A percentile compares a stretch with the other conserved stretches of the same genome.
phyloP scores from a whole-genome alignment of 2,888 invertebrate genomes.

The Aromia moschata region DNA sequence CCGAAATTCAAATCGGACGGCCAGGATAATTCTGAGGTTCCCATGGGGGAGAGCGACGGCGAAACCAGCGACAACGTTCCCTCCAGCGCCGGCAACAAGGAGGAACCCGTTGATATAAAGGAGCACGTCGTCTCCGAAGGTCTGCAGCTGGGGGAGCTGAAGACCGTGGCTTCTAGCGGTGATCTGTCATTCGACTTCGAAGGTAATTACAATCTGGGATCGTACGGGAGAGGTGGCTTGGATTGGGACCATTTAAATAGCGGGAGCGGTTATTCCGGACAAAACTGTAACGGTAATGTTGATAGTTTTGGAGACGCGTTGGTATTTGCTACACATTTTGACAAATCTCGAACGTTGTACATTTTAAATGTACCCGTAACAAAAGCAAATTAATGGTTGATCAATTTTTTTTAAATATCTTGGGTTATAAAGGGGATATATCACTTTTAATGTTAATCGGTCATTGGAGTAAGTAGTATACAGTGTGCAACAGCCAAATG shows the following conservation, averaged over 20 bases:
- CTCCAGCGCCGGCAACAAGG: neutral
- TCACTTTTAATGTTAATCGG: no score
- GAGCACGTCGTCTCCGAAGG: slow-evolving; percentile 9
- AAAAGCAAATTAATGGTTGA: no score
- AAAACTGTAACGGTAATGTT: slow-evolving; percentile 29
- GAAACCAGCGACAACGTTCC: neutral
- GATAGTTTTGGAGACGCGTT: slow-evolving; percentile 13
- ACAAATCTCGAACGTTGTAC: slow-evolving; percentile 11
- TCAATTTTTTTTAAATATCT: no score
- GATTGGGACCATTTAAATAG: slow-evolving; percentile 37
- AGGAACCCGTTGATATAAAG: slow-evolving; percentile 4
- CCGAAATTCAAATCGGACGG: slow-evolving; percentile 1
- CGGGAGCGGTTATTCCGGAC: slow-evolving; percentile 34
- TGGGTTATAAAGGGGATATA: no score
- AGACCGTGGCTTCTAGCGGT: slow-evolving; percentile 20
- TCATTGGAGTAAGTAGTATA: no score
- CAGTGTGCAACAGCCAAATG: no score
- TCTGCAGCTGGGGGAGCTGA: slow-evolving; percentile 13
- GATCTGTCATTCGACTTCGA: slow-evolving; percentile 43
- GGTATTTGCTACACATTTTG: neutral
- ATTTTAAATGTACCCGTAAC: no score
- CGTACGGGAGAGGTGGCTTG: slow-evolving; percentile 37
- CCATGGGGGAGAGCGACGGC: slow-evolving; percentile 13
- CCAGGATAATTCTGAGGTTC: slow-evolving; percentile 6
- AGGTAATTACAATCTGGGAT: slow-evolving; percentile 42